Percentiles rank a stretch among this genome's conserved stretches.
phyloP scores from a whole-genome alignment of 37 sponge, comb jelly and placozoan genomes.

The Oopsacas minuta region DNA sequence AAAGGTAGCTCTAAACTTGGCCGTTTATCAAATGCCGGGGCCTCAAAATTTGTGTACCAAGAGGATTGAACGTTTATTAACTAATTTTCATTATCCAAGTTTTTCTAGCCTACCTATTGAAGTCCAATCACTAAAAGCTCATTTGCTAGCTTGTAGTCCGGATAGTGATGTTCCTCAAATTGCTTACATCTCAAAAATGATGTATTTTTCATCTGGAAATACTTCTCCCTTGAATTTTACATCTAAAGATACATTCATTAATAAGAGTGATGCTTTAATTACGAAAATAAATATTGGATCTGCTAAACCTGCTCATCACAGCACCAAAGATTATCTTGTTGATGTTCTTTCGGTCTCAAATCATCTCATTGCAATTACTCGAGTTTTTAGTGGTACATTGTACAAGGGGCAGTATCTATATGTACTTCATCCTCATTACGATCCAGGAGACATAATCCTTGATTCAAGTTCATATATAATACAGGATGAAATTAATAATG shows the following conservation, averaged over 20 bases:
- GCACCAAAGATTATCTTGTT: no score
- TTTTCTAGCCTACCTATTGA: background rate
- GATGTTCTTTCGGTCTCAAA: background rate
- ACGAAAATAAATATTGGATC: background rate
- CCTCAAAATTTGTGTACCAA: conserved; percentile 52
- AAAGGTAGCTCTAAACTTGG: conserved; percentile 66
- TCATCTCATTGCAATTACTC: conserved; percentile 63
- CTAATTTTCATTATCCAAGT: background rate
- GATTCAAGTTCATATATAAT: background rate
- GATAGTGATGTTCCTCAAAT: conserved; percentile 40
- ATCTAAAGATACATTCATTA: background rate
- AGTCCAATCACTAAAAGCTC: background rate
- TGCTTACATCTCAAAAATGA: conserved; percentile 82
- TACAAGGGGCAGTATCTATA: conserved; percentile 42
- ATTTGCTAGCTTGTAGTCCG: conserved; percentile 48
- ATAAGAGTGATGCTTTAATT: background rate
- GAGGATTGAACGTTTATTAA: conserved; percentile 43
- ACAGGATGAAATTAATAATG: background rate
- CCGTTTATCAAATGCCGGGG: conserved; percentile 50
- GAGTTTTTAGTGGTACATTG: conserved; percentile 67
- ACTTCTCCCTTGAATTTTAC: background rate
- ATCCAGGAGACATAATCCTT: conserved; percentile 32
- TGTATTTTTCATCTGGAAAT: conserved; percentile 30
- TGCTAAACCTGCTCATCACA: no score
- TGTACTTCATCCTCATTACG: conserved; percentile 70